Conservation (phyloP, 2,888 invertebrate species). For the Yponomeuta cagnagella region DNA sequence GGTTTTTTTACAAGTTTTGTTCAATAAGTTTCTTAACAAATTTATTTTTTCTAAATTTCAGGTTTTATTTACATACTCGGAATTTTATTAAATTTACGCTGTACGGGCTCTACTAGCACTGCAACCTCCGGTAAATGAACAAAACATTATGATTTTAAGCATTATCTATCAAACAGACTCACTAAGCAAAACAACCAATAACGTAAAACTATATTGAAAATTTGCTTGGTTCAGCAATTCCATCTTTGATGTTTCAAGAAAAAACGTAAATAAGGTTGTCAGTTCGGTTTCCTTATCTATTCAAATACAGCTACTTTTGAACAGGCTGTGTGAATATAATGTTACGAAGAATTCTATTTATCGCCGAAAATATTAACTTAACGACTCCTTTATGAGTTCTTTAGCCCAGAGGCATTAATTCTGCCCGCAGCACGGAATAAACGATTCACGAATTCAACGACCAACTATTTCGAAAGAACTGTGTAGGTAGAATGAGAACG, state of each 20-base stretch:
- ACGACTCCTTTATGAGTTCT: slow-evolving; percentile 33
- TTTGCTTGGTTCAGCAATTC: too few relatives aligned
- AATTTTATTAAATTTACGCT: too few relatives aligned
- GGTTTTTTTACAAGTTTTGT: too few relatives aligned
- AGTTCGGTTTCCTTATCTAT: slow-evolving; percentile 10
- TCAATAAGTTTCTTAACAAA: too few relatives aligned
- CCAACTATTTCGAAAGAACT: neutral
- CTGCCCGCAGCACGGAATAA: neutral
- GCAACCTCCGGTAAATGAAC: too few relatives aligned
- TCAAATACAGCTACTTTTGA: slow-evolving; percentile 21
- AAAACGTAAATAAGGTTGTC: neutral
- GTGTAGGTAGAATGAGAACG: neutral
- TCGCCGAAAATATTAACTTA: slow-evolving; percentile 24
- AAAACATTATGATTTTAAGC: too few relatives aligned
- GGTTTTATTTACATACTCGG: too few relatives aligned
- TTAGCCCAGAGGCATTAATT: slow-evolving; percentile 27
- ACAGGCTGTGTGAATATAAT: slow-evolving; percentile 18
- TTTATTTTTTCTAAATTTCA: too few relatives aligned
- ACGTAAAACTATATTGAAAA: too few relatives aligned
- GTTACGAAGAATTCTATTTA: slow-evolving; percentile 19
- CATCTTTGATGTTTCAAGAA: neutral
- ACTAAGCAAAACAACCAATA: too few relatives aligned
- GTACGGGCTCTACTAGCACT: too few relatives aligned
- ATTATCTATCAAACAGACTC: too few relatives aligned
- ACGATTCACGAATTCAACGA: neutral